Conservation (phyloP, 1,140 invertebrate genomes). For the Ephestia elutella region DNA sequence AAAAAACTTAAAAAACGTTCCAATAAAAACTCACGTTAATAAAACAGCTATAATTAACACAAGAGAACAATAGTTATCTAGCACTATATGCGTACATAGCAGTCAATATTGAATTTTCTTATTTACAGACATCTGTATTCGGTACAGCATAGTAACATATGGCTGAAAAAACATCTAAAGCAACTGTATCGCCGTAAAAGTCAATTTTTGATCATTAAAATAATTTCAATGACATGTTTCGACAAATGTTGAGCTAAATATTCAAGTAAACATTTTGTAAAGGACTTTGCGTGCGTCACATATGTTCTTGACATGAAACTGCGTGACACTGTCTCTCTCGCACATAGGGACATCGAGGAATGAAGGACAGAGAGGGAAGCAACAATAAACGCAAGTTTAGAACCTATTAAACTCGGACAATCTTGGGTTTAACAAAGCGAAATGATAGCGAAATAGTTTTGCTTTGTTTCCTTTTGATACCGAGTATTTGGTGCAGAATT, state of each 20-base stretch:
- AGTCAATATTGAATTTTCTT: too few relatives aligned
- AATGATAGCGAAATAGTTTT: not conserved
- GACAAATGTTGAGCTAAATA: conserved; percentile 1
- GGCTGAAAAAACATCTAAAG: too few relatives aligned
- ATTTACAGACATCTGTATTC: too few relatives aligned
- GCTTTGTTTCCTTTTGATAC: not conserved
- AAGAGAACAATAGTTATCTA: not conserved
- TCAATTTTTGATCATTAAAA: too few relatives aligned
- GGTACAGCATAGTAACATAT: too few relatives aligned
- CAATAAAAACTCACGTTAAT: too few relatives aligned
- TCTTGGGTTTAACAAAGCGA: not conserved
- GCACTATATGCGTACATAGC: too few relatives aligned
- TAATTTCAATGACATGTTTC: too few relatives aligned
- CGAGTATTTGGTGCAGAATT: not conserved
- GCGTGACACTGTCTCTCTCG: conserved; percentile 23
- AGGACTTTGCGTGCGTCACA: conserved; percentile 44
- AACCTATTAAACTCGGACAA: not conserved
- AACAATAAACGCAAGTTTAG: not conserved
- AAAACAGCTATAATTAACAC: too few relatives aligned
- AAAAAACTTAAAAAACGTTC: too few relatives aligned
- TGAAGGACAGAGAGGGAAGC: not conserved
- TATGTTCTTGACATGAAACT: conserved; percentile 45
- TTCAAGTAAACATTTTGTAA: conserved; percentile 32
- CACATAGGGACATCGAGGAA: not conserved
- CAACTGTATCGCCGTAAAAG: too few relatives aligned